Conservation (phyloP, 2,888 invertebrate genomes). For the Pegoplata infirma region DNA sequence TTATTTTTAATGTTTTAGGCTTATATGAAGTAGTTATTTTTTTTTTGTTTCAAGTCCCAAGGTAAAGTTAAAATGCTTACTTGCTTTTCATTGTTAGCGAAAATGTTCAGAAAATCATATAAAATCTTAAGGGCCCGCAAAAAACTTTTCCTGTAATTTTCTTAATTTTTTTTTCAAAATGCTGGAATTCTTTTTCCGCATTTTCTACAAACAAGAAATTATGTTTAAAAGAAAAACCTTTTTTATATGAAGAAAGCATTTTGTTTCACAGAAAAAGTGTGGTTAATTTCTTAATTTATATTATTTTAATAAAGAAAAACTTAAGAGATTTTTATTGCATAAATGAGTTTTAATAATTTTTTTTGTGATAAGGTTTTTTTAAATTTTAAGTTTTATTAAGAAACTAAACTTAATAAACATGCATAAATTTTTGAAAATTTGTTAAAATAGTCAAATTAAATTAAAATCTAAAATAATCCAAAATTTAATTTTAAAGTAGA, state of each 20-base stretch:
- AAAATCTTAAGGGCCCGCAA: conserved; percentile 49
- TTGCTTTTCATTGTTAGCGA: neutral
- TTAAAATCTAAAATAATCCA: too few species aligned
- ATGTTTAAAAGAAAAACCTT: neutral
- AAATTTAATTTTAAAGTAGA: too few species aligned
- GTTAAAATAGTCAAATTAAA: too few species aligned
- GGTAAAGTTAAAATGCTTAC: neutral
- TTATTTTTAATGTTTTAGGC: neutral
- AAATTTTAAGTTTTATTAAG: too few species aligned
- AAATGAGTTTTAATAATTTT: neutral
- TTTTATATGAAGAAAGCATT: neutral
- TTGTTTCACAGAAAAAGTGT: neutral
- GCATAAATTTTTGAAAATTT: too few species aligned
- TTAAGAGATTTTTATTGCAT: neutral
- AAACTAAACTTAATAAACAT: too few species aligned
- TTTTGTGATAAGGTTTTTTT: too few species aligned
- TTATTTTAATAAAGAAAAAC: neutral
- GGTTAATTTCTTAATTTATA: conserved; percentile 1
- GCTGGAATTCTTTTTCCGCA: neutral
- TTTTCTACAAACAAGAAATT: conserved; percentile 20
- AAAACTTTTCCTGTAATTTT: conserved; percentile 34
- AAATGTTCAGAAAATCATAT: neutral
- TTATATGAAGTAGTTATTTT: neutral
- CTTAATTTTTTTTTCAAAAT: neutral
- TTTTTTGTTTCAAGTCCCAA: neutral